Evolutionary conservation across 2,797 vertebrate species (phyloP).

Genomic region (Eptatretus atami): DNA sequence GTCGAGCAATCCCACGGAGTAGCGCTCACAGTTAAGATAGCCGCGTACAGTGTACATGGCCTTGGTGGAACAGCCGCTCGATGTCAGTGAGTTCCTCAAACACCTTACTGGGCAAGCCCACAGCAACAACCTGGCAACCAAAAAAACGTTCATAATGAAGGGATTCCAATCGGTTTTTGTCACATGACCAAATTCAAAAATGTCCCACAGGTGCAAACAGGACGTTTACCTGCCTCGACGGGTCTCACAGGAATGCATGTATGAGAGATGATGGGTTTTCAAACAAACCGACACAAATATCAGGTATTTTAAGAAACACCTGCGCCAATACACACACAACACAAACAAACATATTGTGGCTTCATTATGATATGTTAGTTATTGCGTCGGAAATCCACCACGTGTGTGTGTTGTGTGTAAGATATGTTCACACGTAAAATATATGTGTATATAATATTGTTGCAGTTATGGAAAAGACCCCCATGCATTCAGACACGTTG

Average conservation of each 20-base stretch:
- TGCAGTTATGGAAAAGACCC: no score
- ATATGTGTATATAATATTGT: no score
- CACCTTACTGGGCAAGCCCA: slow-evolving; percentile 87
- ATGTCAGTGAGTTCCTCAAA: slow-evolving; percentile 96
- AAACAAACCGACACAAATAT: slow-evolving; percentile 31
- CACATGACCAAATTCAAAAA: no score
- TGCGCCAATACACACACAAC: slow-evolving; percentile 14
- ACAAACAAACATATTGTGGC: no score
- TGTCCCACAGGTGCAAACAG: not conserved
- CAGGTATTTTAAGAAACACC: slow-evolving; percentile 74
- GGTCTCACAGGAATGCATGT: slow-evolving; percentile 52
- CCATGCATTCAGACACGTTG: no score
- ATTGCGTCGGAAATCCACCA: no score
- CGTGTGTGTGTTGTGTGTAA: no score
- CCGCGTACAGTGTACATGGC: slow-evolving; percentile 55
- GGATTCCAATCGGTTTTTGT: no score
- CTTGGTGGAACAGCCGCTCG: slow-evolving; percentile 94
- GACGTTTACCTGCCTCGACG: slow-evolving; percentile 51
- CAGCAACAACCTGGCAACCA: slow-evolving; percentile 37
- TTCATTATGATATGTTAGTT: no score
- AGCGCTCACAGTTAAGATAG: slow-evolving; percentile 53
- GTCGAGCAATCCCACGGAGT: slow-evolving; percentile 66
- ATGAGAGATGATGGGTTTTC: slow-evolving; percentile 25
- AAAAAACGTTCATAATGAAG: not conserved
- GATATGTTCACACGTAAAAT: no score